Evolutionary conservation across 2,797 vertebrate genomes (phyloP), one percentile per base, ranked within the genome.

Genomic region (Pteronotus mesoamericanus): DNA sequence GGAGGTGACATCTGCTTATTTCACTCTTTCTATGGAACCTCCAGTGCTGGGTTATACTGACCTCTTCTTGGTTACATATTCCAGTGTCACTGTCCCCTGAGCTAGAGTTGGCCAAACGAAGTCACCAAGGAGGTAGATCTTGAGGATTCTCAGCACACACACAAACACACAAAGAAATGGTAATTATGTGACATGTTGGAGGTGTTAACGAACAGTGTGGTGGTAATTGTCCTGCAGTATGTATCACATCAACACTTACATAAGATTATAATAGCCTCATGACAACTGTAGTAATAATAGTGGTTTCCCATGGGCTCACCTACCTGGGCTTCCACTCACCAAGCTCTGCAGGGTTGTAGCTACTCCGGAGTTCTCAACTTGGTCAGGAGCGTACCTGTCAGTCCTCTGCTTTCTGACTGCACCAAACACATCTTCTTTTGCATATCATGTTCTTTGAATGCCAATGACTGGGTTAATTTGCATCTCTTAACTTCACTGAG

Each of bases 41-140:
- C 14, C 9, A 37, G 0, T 37, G 57, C 9, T 69, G 12, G 5
- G 12, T n/a, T 15, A 16, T 48, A 6, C 9, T 42, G 19, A 11
- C 1, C 1, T 42, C 37, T 10, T 3, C 15, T 72, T n/a, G 9
- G 32, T 0, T 72, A 16, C 0, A 11, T 69, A 48, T 18, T 4
- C 18, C 32, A 21, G 9, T 0, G 2, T 44, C 2, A 51, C 1
- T n/a, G 51, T 59, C 48, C 61, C 21, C 68, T 71, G 53, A 69
- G 57, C 53, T 69, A 14, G 6, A 55, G 8, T 14, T 24, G 75
- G 24, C 82, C 29, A 24, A 64, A 83, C 77, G 6, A 1, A 61
- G 59, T 84, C 9, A 1, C n/a, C 6, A 21, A 51, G 71, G 77
- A 75, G 85, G n/a, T 11, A 77, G 26, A 71, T 29, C 39, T 64